Conservation (phyloP, 1,140 invertebrate species). For the Euura lappo region DNA sequence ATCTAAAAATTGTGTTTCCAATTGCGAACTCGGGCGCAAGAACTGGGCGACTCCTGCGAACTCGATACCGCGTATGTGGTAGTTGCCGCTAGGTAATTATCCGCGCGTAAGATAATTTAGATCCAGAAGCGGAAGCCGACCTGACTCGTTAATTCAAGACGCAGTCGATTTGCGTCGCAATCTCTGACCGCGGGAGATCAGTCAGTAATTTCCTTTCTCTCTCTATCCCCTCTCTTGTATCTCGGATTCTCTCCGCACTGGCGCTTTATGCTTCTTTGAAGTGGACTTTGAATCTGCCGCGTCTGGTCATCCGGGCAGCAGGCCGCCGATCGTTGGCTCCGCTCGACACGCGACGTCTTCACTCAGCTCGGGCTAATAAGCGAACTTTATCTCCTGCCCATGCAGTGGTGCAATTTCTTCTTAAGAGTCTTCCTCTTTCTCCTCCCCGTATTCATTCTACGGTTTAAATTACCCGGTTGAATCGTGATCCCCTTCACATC, state of each 20-base stretch:
- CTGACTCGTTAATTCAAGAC: background rate
- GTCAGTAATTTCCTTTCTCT: background rate
- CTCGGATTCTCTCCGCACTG: background rate
- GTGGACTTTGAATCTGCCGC: constrained; percentile 13
- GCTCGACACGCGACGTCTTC: constrained; percentile 12
- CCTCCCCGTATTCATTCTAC: too few relatives aligned
- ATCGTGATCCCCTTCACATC: too few relatives aligned
- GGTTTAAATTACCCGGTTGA: too few relatives aligned
- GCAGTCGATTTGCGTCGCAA: background rate
- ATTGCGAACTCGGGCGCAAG: too few relatives aligned
- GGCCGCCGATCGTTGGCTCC: background rate
- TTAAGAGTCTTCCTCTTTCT: too few relatives aligned
- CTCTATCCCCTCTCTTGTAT: background rate
- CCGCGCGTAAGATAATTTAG: background rate
- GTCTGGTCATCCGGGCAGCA: background rate
- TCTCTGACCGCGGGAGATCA: background rate
- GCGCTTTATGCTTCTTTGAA: background rate
- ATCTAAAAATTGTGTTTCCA: too few relatives aligned
- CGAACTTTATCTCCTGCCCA: background rate
- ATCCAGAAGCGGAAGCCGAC: constrained; percentile 2
- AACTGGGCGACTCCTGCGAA: too few relatives aligned
- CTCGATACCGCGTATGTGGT: too few relatives aligned
- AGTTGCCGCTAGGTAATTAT: too few relatives aligned
- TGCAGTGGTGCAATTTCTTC: background rate
- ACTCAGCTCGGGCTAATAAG: constrained; percentile 11